These are phyloP conservation scores for Neoascia interrupta DNA, from an alignment of 2,888 invertebrate species.

Conservation along the genomic window DNA sequence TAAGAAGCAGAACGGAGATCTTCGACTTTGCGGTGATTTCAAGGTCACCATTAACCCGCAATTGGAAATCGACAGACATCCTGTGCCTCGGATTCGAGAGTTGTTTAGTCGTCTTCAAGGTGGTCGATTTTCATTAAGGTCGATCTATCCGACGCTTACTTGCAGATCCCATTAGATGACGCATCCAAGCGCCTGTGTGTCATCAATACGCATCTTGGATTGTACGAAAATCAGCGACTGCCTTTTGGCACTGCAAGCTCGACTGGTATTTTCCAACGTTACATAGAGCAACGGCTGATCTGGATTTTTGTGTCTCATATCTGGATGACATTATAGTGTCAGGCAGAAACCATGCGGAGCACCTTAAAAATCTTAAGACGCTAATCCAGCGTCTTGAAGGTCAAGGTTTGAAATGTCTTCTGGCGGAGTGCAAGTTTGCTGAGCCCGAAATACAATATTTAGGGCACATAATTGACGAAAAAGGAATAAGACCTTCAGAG, in stretches of 20 bases:
- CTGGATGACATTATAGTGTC: constrained; percentile 72
- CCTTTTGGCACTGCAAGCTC: constrained; percentile 6
- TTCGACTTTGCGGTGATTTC: constrained; percentile 40
- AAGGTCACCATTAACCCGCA: background rate
- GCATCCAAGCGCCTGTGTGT: constrained; percentile 11
- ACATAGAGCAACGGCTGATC: constrained; percentile 28
- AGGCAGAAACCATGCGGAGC: constrained; percentile 36
- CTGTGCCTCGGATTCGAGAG: constrained; percentile 54
- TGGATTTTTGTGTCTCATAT: constrained; percentile 46
- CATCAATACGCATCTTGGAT: constrained; percentile 11
- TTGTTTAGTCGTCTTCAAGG: constrained; percentile 62
- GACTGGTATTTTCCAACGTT: constrained; percentile 18
- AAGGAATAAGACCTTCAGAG: background rate
- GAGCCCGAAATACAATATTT: background rate
- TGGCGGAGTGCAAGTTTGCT: background rate
- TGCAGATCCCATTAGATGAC: constrained; percentile 11
- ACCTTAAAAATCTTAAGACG: constrained; percentile 34
- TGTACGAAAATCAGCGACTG: constrained; percentile 2
- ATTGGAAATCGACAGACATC: constrained; percentile 13
- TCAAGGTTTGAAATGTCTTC: background rate
- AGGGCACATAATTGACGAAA: background rate
- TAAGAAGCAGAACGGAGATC: constrained; percentile 16
- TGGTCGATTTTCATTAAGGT: constrained; percentile 57
- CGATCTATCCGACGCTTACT: constrained; percentile 46
- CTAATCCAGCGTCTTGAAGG: constrained; percentile 30